phyloP scores from a whole-genome alignment of 2,113 vertebrate species.

The Callopanchax toddi region DNA sequence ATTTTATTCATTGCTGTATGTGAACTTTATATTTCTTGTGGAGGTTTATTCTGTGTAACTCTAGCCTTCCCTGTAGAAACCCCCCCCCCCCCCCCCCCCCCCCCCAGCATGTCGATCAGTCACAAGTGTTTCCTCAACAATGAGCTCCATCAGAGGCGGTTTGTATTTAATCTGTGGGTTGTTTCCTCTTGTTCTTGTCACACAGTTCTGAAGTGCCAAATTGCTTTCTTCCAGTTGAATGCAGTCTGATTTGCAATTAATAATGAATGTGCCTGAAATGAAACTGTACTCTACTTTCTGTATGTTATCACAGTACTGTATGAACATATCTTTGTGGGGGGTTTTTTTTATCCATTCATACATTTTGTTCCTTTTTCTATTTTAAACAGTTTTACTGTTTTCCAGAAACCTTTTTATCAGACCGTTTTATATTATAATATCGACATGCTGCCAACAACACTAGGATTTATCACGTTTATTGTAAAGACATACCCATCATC shows the following conservation, averaged over 20 bases:
- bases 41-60: constrained; percentile 40
- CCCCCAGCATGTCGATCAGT: constrained; percentile 29
- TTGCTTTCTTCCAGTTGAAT: constrained; percentile 51
- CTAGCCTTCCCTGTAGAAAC: constrained; percentile 37
- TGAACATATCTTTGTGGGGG: constrained; percentile 24
- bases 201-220: constrained; percentile 55
- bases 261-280: constrained; percentile 70
- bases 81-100: not conserved
- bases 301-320: constrained; percentile 74
- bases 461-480: not conserved
- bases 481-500: not conserved
- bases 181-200: constrained; percentile 13
- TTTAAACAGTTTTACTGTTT: constrained; percentile 28
- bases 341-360: constrained; percentile 36
- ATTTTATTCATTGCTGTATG: constrained; percentile 40
- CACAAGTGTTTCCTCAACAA: not conserved
- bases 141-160: constrained; percentile 16
- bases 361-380: constrained; percentile 19
- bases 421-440: too few species aligned
- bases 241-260: constrained; percentile 51
- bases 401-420: constrained; percentile 14
- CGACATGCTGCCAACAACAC: not conserved
- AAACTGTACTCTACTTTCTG: constrained; percentile 39
- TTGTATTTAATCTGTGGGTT: constrained; percentile 30
- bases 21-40: constrained; percentile 46